Percentiles rank a stretch among this genome's conserved stretches.
Conservation (phyloP, 2,113 vertebrate species). For the Gulo gulo region DNA sequence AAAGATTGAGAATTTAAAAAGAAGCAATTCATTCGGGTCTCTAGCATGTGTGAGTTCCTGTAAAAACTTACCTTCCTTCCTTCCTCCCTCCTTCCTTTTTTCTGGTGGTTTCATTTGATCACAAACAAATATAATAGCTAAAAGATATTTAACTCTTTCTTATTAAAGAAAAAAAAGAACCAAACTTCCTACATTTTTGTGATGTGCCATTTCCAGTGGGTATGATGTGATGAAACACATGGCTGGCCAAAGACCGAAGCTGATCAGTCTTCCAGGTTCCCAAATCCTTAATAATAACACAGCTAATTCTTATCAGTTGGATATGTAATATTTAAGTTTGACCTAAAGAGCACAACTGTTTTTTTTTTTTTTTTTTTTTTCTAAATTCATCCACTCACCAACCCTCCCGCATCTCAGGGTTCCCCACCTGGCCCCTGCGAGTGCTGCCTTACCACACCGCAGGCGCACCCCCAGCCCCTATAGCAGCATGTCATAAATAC, state of each 20-base stretch:
- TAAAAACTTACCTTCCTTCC: neutral
- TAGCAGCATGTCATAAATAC: fast-evolving
- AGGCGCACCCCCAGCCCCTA: fast-evolving
- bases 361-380: neutral
- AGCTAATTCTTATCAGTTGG: neutral
- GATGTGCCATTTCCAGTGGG: neutral
- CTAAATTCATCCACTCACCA: neutral
- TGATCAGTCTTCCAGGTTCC: neutral
- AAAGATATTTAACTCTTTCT: neutral
- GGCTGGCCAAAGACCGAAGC: neutral
- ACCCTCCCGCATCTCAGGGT: fast-evolving
- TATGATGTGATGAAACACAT: neutral
- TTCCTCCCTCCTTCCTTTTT: no score
- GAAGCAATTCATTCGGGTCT: neutral
- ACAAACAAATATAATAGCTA: neutral
- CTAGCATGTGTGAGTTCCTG: neutral
- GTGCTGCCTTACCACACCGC: fast-evolving
- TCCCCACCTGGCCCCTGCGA: neutral
- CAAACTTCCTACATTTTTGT: neutral
- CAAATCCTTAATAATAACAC: neutral
- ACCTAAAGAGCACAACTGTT: neutral
- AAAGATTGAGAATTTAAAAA: neutral
- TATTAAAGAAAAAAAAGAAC: neutral
- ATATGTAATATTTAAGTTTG: neutral
- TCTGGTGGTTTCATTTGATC: neutral